Evolutionary conservation across 37 sponge, comb jelly and placozoan species (phyloP).

Genomic region (Hormiphora californensis): DNA sequence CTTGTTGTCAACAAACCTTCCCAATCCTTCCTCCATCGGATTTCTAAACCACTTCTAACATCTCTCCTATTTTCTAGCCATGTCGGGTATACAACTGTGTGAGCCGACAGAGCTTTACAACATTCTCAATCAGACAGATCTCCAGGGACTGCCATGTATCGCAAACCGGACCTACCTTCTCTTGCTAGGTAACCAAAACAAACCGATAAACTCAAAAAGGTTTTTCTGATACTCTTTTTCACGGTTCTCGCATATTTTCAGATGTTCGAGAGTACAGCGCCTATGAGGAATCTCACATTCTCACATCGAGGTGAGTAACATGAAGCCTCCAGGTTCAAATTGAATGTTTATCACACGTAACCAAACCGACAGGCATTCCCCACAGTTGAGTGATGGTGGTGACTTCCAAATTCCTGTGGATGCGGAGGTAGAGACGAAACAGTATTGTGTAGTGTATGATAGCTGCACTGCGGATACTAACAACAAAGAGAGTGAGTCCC

Average conservation of each 20-base stretch:
- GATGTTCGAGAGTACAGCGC: constrained; percentile 50
- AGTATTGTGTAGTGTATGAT: constrained; percentile 82
- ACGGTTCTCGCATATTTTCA: too few relatives aligned
- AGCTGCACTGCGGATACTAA: constrained; percentile 68
- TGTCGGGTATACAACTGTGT: constrained; percentile 64
- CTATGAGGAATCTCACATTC: constrained; percentile 32
- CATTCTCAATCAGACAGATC: constrained; percentile 66
- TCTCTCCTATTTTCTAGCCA: too few relatives aligned
- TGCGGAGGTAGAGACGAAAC: constrained; percentile 66
- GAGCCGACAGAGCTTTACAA: constrained; percentile 88
- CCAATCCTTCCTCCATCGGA: too few relatives aligned
- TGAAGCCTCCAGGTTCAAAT: too few relatives aligned
- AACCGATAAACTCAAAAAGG: too few relatives aligned
- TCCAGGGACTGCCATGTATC: neutral
- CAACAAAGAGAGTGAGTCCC: constrained; percentile 72
- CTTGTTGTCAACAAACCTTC: too few relatives aligned
- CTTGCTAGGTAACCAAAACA: constrained; percentile 63
- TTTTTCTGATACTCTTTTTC: too few relatives aligned
- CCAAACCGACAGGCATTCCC: neutral
- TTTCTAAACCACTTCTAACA: too few relatives aligned
- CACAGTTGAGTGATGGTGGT: constrained; percentile 13
- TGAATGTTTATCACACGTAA: too few relatives aligned
- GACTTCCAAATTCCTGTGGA: constrained; percentile 56
- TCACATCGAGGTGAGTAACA: too few relatives aligned
- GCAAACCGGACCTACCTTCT: constrained; percentile 61